Conservation (phyloP, 2,113 vertebrate genomes). For the Cyanoderma ruficeps region DNA sequence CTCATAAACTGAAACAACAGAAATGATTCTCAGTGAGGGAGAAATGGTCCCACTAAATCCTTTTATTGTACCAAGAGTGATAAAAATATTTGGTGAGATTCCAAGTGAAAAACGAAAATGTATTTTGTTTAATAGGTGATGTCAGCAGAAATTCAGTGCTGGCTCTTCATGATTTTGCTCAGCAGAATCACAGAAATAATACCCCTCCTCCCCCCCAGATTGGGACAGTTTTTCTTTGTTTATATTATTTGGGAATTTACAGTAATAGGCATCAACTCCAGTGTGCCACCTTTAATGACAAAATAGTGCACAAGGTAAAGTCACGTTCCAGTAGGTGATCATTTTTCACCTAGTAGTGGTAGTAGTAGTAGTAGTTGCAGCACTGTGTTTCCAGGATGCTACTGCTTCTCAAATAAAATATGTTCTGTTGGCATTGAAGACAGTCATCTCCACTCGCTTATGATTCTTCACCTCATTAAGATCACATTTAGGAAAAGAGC, state of each 20-base stretch:
- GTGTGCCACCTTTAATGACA: not conserved
- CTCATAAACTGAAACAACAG: constrained; percentile 37
- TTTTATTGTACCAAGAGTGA: constrained; percentile 6
- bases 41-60: constrained; percentile 19
- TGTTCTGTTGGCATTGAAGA: constrained; percentile 5
- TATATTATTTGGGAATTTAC: not conserved
- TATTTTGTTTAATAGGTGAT: constrained; percentile 42
- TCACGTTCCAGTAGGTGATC: not conserved
- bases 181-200: not conserved
- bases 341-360: not conserved
- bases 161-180: constrained; percentile 30
- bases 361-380: not conserved
- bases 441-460: not conserved
- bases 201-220: not conserved
- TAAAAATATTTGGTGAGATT: constrained; percentile 38
- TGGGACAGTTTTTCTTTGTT: not conserved
- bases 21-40: constrained; percentile 1
- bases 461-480: constrained; percentile 54
- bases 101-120: constrained; percentile 22
- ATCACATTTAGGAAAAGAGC: constrained; percentile 41
- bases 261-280: not conserved
- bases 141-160: constrained; percentile 42
- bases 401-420: not conserved
- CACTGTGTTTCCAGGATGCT: not conserved
- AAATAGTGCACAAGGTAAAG: not conserved